A percentile compares a stretch with the other conserved stretches of the same genome.
Conservation (phyloP, 2,888 invertebrate genomes). For the Carabus problematicus region DNA sequence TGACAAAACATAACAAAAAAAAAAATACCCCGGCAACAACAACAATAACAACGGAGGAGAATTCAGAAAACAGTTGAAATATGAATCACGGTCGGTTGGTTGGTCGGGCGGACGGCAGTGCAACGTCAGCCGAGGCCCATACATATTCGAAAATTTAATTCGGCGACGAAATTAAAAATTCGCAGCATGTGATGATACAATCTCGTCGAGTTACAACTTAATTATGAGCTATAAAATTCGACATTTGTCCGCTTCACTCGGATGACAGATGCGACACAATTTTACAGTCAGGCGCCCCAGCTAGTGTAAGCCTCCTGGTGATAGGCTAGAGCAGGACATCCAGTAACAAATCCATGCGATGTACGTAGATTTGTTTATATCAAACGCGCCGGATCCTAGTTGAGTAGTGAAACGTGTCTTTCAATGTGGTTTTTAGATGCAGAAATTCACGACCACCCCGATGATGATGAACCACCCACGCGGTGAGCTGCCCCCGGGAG, state of each 20-base stretch:
- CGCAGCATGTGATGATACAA: constrained; percentile 7
- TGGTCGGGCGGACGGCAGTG: too few relatives aligned
- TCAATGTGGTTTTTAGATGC: too few relatives aligned
- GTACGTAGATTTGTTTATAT: too few relatives aligned
- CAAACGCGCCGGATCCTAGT: too few relatives aligned
- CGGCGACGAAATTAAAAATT: constrained; percentile 8
- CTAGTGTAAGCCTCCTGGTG: not conserved
- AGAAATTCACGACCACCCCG: too few relatives aligned
- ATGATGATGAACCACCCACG: too few relatives aligned
- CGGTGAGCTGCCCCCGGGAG: constrained; percentile 1
- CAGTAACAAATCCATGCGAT: too few relatives aligned
- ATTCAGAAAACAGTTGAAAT: constrained; percentile 34
- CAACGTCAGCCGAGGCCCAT: not conserved
- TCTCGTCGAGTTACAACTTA: constrained; percentile 11
- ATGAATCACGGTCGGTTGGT: constrained; percentile 24
- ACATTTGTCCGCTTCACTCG: constrained; percentile 6
- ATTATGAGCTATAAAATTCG: constrained; percentile 16
- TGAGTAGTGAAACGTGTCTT: too few relatives aligned
- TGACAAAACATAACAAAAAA: constrained; percentile 25
- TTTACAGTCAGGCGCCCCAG: not conserved
- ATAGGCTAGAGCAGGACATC: not conserved
- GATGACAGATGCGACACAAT: constrained; percentile 2
- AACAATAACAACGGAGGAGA: constrained; percentile 10
- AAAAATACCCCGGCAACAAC: not conserved
- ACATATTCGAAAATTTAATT: constrained; percentile 4